Base-by-base conservation (phyloP, 2,797 vertebrate species). In the Melanotaenia boesemani region DNA sequence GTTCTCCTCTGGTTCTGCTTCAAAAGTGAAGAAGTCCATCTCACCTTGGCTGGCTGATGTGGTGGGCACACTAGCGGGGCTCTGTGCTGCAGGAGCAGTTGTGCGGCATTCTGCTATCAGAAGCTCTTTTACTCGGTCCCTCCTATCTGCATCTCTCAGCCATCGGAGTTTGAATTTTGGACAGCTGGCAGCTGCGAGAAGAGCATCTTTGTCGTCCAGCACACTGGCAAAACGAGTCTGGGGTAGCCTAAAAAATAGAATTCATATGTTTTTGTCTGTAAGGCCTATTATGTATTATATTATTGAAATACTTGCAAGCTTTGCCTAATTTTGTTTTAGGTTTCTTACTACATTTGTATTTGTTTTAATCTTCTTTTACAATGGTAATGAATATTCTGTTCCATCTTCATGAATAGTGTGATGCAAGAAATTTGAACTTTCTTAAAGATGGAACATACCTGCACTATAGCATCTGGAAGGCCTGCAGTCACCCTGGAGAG, bases 401-500 rank as follows among this genome's bases (percentile, higher is more conserved):
- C 28, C 28, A 30, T 30, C 28, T 30, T 30, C 28, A 30, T 30
- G 4, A 24, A 54, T 37, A 9, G 1, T 65, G 7, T 37, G 32
- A n/a, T n/a, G n/a, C n/a, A n/a, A n/a, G n/a, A n/a, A n/a, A n/a
- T n/a, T n/a, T n/a, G n/a, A n/a, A n/a, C n/a, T n/a, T n/a, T n/a
- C 28, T 30, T 30, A 30, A 30, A 30, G 26, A 44, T 62, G 13
- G 37, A 41, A 32, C 3, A n/a, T 34, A 55, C 52, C 50, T 56
- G 22, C 5, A 50, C 34, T 1, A 18, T 28, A 3, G 26, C 50
- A 66, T 55, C 32, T 64, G 64, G 64, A 44, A 44, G 54, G 55
- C 55, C 66, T 59, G 66, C 26, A 32, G 55, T 68, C 66, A 68
- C n/a, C 20, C 36, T 67, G 64, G 64, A 39, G 52, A 67, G 34